Conservation (phyloP, 92 coral and sea anemone genomes). For the Parazoanthus darwini region DNA sequence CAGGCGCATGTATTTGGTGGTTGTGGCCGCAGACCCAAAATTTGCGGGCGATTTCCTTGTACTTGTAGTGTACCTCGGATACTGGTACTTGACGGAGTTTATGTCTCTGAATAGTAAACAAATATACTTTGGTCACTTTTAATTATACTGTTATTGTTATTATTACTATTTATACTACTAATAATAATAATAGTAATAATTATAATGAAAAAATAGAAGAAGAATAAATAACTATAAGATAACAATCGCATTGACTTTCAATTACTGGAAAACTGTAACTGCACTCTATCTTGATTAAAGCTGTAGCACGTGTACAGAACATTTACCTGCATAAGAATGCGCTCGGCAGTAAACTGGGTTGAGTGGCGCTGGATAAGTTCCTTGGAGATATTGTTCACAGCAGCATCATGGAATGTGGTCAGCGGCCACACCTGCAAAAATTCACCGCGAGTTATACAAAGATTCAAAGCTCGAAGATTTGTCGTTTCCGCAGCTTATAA, state of each 20-base stretch:
- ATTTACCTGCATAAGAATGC: conserved; percentile 72
- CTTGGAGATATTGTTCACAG: conserved; percentile 65
- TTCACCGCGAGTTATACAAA: not conserved
- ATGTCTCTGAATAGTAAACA: conserved; percentile 56
- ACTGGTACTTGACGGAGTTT: conserved; percentile 76
- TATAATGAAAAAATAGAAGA: too few relatives aligned
- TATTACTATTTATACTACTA: too few relatives aligned
- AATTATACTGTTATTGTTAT: too few relatives aligned
- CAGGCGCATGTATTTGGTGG: conserved; percentile 80
- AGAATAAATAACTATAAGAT: too few relatives aligned
- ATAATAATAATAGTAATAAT: too few relatives aligned
- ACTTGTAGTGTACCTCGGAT: conserved; percentile 75
- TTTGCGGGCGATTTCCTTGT: conserved; percentile 63
- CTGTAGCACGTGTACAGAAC: not conserved
- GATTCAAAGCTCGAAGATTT: too few relatives aligned
- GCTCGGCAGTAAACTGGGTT: conserved; percentile 59
- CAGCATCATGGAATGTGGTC: conserved; percentile 64
- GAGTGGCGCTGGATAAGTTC: conserved; percentile 69
- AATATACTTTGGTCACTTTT: too few relatives aligned
- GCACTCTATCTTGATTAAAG: not conserved
- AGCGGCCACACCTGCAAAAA: conserved; percentile 74
- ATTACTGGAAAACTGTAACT: too few relatives aligned
- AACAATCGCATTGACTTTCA: too few relatives aligned
- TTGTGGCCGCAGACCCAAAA: conserved; percentile 84
- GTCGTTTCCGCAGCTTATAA: too few relatives aligned